Base-by-base conservation (phyloP, 2,113 vertebrate species). In the Microtus pennsylvanicus region DNA sequence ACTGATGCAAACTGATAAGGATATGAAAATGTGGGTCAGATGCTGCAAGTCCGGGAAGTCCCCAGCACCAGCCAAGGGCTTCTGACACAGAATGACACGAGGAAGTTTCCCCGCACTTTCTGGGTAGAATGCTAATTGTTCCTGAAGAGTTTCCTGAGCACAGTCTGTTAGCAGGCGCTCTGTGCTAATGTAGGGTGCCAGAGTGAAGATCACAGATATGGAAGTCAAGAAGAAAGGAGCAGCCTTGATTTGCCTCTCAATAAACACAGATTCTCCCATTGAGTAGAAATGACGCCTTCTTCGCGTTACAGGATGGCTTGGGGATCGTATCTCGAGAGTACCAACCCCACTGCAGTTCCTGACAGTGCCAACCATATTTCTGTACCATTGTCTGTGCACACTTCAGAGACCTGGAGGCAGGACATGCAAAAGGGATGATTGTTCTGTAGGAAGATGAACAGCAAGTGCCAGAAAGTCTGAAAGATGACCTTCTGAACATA, bases 1-100 rank as follows among this genome's bases (percentile, higher is more conserved):
- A 67, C 67, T 50, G 89, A 93, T 76, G 67, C 19, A 35, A 82
- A 50, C 70, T 47, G 42, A 85, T 82, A 86, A 88, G 92, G 92
- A 87, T 76, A 81, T 95, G 55, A 80, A 86, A 96, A 94, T 92
- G 90, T 94, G 55, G 82, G 77, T 78, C 47, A 72, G 63, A 72
- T 19, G 82, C 69, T 69, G 1, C 12, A 26, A 24, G 22, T 33
- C 4, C 0, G 5, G n/a, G 17, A 85, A 52, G 45, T 77, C 33
- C 24, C 21, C 30, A 42, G 52, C 9, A 22, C 61, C 55, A 67
- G 45, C 63, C 14, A 38, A 38, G 11, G 12, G 38, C 63, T 42
- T 78, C 63, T 24, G 17, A 70, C 61, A 9, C 81, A 70, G 77
- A 61, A 70, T 30, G 42, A 85, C 77, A 76, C 77, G 26, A 85